Base-by-base conservation (phyloP, 2,797 vertebrate genomes). In the Arctocebus calabarensis region DNA sequence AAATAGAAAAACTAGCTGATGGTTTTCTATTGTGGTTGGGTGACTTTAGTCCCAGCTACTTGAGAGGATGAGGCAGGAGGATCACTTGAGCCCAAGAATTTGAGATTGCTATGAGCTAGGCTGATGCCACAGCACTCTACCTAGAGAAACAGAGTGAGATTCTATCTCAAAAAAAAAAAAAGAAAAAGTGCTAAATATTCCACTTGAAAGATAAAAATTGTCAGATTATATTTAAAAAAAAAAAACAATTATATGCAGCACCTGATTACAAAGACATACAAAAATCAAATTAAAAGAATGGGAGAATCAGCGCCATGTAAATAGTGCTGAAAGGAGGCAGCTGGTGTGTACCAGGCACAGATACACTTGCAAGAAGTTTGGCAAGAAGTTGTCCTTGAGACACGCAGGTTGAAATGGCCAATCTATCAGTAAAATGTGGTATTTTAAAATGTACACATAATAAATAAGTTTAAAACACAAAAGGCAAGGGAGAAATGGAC, bases 281-380 rank as follows among this genome's bases (percentile, higher is more conserved):
- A 78, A 87, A 64, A 14, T 64, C 64, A 32, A 45, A 83, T n/a
- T 20, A 32, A 89, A 86, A 75, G 10, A 13, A 34, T 52, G 40
- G n/a, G 32, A 62, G 32, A 29, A 7, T 64, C 34, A 20, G 7
- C 10, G 22, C 57, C 71, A 25, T 37, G 17, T 13, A 32, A 64
- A 37, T 7, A 45, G 27, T 27, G 27, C 29, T 12, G 5, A 43
- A 23, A 55, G 8, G 64, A 55, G 8, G 64, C 34, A 57, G 45
- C 55, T 45, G 62, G 0, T 3, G 23, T 19, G 2, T 25, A 1
- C 17, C 13, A 13, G 6, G 23, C 5, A 8, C 25, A 27, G 25
- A n/a, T 57, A 66, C 11, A 22, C 7, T 17, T 16, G 11, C 5
- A 0, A 88, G 64, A 55, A 45, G 61, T 25, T 62, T 11, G 16